A percentile compares a stretch with the other conserved stretches of the same genome.
These are phyloP conservation scores for Rhodophaea formosa DNA, from an alignment of 2,888 invertebrate species.

Conservation along the genomic window DNA sequence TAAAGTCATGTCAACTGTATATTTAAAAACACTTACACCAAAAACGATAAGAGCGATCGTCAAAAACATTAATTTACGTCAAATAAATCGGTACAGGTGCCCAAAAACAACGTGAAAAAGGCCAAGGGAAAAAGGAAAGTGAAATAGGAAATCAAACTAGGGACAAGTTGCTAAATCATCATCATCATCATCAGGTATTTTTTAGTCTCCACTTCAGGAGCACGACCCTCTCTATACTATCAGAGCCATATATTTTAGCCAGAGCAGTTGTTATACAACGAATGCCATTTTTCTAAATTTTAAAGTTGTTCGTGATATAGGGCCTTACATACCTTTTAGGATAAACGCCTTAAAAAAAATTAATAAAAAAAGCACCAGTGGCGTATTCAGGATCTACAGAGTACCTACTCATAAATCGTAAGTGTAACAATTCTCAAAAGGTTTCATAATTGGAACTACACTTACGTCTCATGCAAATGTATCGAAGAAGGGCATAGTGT, in stretches of 20 bases:
- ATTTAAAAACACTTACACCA: not conserved
- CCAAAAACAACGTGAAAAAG: not conserved
- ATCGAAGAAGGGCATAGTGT: slow-evolving; percentile 38
- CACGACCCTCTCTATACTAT: too few relatives aligned
- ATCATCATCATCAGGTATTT: too few relatives aligned
- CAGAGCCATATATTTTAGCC: too few relatives aligned
- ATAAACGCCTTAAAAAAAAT: too few relatives aligned
- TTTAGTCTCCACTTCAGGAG: too few relatives aligned
- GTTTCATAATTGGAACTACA: slow-evolving; percentile 2
- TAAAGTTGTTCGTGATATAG: too few relatives aligned
- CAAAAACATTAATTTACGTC: not conserved
- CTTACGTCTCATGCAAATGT: slow-evolving; percentile 28
- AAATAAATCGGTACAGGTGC: not conserved
- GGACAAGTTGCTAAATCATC: too few relatives aligned
- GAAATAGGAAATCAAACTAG: too few relatives aligned
- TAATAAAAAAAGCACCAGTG: not conserved
- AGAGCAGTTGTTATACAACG: too few relatives aligned
- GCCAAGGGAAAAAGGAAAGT: not conserved
- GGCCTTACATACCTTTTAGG: too few relatives aligned
- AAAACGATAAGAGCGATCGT: not conserved
- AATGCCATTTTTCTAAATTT: too few relatives aligned
- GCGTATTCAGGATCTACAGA: not conserved
- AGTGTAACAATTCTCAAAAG: too few relatives aligned
- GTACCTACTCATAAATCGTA: not conserved
- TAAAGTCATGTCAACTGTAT: not conserved